Evolutionary conservation across 1,140 invertebrate species (phyloP), one percentile per base, ranked within the genome.

Genomic region (Pachyrhynchus sulphureomaculatus): DNA sequence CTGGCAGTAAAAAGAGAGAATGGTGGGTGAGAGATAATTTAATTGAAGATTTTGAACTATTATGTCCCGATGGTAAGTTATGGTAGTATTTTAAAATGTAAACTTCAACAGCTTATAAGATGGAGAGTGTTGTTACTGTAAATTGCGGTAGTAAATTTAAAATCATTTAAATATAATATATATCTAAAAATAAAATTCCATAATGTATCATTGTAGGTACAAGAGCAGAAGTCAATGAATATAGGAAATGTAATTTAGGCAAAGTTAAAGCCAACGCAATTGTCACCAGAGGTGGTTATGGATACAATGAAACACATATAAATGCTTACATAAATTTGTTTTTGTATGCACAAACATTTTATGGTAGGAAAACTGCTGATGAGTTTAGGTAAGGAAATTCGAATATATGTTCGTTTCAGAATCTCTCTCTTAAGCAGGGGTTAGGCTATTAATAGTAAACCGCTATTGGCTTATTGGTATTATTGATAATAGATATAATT

Each of bases 1-100:
- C 92, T 0, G 93, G 92, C 66, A 94, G 95, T 0, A 88, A 95
- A 59, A 86, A 95, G 32, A 83, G 84, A 56, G 92, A 95, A 72
- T 92, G 86, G 80, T 99, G 96, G 96, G 92, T 95, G 0, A 78
- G 96, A 15, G 96, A 97, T 72, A 85, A 94, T 15, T 83, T 98
- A 18, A 86, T 86, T 1, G 90, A 93, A 69, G 96, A 98, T 74
- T 95, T 95, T 76, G 92, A 99, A 75, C 78, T 99, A 1, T 78
- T 98, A 1, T 99, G 96, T 76, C 88, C 93, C 3, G 94, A 97
- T 79, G 95, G 95, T 81, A 81, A 72, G 53, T 45, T 32, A 23
- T 33, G 20, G 8, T 42, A 10, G 13, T n/a, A n/a, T n/a, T n/a
- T n/a, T n/a, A n/a, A n/a, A n/a, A n/a, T n/a, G n/a, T n/a, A n/a